Conservation (phyloP, 2,888 invertebrate species). For the Thera obeliscata region DNA sequence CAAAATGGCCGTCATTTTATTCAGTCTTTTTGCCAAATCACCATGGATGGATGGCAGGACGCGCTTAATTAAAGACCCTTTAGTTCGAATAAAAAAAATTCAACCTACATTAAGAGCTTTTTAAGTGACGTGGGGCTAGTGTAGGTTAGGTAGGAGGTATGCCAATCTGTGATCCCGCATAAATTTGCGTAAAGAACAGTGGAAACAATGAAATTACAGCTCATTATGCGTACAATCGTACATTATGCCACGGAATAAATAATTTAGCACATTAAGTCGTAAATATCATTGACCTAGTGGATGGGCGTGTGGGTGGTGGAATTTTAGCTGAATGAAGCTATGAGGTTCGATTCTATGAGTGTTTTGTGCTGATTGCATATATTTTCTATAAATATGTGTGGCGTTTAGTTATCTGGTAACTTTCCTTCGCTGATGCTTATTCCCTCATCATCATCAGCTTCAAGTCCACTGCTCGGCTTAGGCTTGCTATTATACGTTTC, state of each 20-base stretch:
- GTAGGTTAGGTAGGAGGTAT: slow-evolving; percentile 36
- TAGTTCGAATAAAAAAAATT: background rate
- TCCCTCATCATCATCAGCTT: too few relatives aligned
- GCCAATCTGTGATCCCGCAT: slow-evolving; percentile 58
- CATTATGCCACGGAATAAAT: slow-evolving; percentile 26
- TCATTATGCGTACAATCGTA: slow-evolving; percentile 50
- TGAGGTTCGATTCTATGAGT: slow-evolving; percentile 13
- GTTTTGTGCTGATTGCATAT: slow-evolving; percentile 8
- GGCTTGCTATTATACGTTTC: too few relatives aligned
- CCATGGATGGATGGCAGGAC: too few relatives aligned
- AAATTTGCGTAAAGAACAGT: slow-evolving; percentile 60
- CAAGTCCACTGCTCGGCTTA: too few relatives aligned
- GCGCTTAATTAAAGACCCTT: too few relatives aligned
- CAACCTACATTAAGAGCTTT: background rate
- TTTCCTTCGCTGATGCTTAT: background rate
- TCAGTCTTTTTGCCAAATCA: too few relatives aligned
- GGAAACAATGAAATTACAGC: slow-evolving; percentile 61
- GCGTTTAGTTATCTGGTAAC: background rate
- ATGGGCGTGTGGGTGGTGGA: slow-evolving; percentile 24
- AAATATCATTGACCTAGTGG: slow-evolving; percentile 42
- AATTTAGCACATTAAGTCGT: slow-evolving; percentile 41
- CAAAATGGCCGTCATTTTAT: too few relatives aligned
- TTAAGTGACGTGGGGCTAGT: slow-evolving; percentile 1
- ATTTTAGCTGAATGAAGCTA: slow-evolving; percentile 21
- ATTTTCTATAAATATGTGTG: slow-evolving; percentile 7